Percentiles rank a stretch among this genome's conserved stretches.
Evolutionary conservation across 2,888 invertebrate genomes (phyloP).

Genomic region (Pecten maximus): DNA sequence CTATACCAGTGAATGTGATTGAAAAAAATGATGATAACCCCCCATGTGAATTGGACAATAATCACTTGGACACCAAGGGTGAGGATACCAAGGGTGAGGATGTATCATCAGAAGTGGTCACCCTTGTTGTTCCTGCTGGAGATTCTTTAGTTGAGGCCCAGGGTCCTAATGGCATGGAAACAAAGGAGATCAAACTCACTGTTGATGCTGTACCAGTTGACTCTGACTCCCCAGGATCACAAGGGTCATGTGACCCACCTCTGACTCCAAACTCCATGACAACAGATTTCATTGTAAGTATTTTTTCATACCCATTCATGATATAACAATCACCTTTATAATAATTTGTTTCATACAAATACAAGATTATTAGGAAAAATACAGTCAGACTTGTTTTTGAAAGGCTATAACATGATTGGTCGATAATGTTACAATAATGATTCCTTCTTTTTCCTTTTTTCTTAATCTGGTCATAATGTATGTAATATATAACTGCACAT

Average conservation of each 20-base stretch:
- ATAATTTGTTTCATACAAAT: no score
- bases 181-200: neutral
- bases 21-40: neutral
- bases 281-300: constrained; percentile 2
- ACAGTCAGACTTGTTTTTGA: no score
- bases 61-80: neutral
- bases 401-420: no score
- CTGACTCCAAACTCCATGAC: neutral
- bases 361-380: no score
- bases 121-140: neutral
- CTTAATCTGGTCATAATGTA: no score
- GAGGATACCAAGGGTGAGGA: neutral
- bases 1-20: neutral
- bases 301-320: no score
- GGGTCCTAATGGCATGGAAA: neutral
- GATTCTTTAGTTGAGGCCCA: neutral
- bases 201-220: neutral
- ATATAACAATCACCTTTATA: no score
- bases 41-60: neutral
- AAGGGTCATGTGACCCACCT: constrained; percentile 11
- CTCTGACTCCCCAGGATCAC: neutral
- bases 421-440: no score
- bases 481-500: no score
- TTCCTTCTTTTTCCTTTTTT: no score
- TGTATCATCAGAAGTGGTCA: neutral